Evolutionary conservation across 2,888 invertebrate species (phyloP), one percentile per base, ranked within the genome.

Genomic region (Diarsia mendica): DNA sequence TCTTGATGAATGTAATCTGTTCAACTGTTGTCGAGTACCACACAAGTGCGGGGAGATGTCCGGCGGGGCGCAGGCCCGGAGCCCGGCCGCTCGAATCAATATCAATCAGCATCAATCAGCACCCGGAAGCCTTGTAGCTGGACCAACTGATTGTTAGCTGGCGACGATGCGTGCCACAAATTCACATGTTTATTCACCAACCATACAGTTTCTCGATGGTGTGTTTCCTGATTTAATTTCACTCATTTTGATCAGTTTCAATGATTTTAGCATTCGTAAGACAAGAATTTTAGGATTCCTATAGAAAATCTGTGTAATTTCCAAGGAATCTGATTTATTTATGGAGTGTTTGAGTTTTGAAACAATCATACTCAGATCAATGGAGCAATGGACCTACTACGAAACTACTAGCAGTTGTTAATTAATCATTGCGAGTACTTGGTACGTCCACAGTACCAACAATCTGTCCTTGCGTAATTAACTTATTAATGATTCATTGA

Each of bases 31-130:
- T 60, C 63, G 63, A 67, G 72, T 79, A 71, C 90, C 92, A 85
- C 91, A 92, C 88, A 92, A 93, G 90, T 92, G 92, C 82, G 86
- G 77, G 80, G 83, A 85, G 80, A 85, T 75, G 85, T 82, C 85
- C 84, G 84, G 84, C 88, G 85, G 89, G 89, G 85, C 72, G 73
- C 84, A 64, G 73, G 76, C 74, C 82, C 72, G 46, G 67, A 70
- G 76, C 74, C 79, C 74, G 49, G 68, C 71, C 68, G 91, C 90
- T 91, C 90, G 89, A 95, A 93, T 93, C 94, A 92, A 92, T 93
- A 93, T 91, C 94, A 96, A 96, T 95, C 95, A 94, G 89, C 85
- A 81, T 90, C 94, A 95, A 95, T 95, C 94, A 93, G 90, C 88
- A 91, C 93, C 93, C 94, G 94, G 96, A 96, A 96, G 94, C 96